Percentiles rank a stretch among this genome's conserved stretches.
Evolutionary conservation across 2,113 vertebrate species (phyloP).

Genomic region (Tragelaphus imberbis): DNA sequence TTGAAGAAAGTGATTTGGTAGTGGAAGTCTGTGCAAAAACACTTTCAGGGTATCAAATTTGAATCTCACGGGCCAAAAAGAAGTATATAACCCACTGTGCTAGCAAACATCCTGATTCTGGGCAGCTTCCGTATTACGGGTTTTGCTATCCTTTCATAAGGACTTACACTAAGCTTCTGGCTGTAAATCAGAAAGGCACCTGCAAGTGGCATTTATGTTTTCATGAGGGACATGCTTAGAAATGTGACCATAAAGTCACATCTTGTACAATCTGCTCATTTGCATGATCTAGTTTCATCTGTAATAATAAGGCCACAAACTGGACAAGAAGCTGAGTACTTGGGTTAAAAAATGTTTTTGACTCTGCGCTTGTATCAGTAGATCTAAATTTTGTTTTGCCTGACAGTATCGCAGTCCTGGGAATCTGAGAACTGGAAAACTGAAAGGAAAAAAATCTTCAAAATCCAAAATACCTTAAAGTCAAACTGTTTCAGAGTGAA

Average conservation of each 20-base stretch:
- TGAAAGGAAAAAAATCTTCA: conserved; percentile 15
- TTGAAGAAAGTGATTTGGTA: conserved; percentile 31
- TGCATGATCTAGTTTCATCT: conserved; percentile 66
- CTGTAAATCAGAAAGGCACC: not conserved
- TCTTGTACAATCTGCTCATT: conserved; percentile 40
- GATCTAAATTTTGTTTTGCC: conserved; percentile 21
- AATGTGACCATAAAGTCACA: not conserved
- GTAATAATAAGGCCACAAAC: conserved; percentile 21
- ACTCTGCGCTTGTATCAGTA: not conserved
- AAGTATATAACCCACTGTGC: not conserved
- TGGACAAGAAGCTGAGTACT: not conserved
- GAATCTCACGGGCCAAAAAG: conserved; percentile 6
- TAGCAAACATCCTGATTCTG: not conserved
- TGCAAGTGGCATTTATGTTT: not conserved
- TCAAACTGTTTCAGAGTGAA: conserved; percentile 61
- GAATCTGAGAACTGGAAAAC: conserved; percentile 23
- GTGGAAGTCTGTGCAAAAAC: conserved; percentile 68
- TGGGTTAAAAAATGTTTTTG: not conserved
- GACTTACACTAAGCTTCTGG: not conserved
- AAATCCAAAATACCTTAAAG: conserved; percentile 49
- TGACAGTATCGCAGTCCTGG: conserved; percentile 9
- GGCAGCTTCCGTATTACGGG: not conserved
- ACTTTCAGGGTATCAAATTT: conserved; percentile 50
- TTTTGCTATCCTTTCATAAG: conserved; percentile 36
- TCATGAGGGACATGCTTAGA: conserved; percentile 11